Evolutionary conservation across 2,113 vertebrate genomes (phyloP).

Genomic region (Melierax canorus): DNA sequence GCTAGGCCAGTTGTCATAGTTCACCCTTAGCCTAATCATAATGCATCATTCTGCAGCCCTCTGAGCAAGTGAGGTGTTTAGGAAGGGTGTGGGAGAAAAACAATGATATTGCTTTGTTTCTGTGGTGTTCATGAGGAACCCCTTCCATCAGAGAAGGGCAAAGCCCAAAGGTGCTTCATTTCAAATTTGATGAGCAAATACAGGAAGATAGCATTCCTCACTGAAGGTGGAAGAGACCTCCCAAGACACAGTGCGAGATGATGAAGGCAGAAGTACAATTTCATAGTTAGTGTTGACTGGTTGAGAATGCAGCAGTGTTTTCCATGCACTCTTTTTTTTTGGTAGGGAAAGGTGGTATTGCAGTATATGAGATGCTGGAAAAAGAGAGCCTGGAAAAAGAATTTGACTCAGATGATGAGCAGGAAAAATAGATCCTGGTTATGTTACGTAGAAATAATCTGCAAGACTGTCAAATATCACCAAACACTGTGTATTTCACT

Average conservation of each 20-base stretch:
- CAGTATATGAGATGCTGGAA: neutral
- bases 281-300: neutral
- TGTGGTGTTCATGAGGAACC: neutral
- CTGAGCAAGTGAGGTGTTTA: neutral
- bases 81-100: neutral
- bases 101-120: neutral
- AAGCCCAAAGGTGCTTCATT: neutral
- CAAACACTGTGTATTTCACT: neutral
- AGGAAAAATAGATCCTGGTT: neutral
- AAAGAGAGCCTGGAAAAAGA: neutral
- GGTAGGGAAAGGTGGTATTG: neutral
- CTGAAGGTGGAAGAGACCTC: neutral
- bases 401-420: neutral
- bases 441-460: neutral
- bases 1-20: neutral
- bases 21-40: neutral
- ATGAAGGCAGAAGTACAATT: neutral
- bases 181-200: neutral
- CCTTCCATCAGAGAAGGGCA: neutral
- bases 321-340: neutral
- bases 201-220: neutral
- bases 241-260: neutral
- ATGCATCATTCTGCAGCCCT: neutral
- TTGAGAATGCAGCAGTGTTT: neutral
- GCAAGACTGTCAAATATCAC: neutral